Evolutionary conservation across 2,113 vertebrate species (phyloP).

Genomic region (zebrafish (Danio rerio)): DNA sequence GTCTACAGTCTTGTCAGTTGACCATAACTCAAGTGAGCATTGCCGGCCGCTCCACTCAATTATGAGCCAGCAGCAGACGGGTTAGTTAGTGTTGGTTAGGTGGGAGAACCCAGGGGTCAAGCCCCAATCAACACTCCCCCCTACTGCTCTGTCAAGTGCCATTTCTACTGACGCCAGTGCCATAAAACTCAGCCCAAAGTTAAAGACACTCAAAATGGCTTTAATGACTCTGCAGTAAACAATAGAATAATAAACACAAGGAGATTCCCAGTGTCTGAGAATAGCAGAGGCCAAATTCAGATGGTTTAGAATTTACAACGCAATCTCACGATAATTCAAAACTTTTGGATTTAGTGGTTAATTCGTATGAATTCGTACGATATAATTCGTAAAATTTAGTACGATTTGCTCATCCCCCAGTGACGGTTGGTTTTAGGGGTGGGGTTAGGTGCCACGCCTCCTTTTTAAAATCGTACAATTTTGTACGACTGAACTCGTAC

Average conservation of each 20-base stretch:
- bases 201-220: slow-evolving; percentile 47
- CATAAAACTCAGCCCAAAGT: slow-evolving; percentile 39
- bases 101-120: slow-evolving; percentile 35
- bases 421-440: too few species aligned
- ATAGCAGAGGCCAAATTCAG: neutral
- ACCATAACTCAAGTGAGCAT: slow-evolving; percentile 26
- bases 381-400: too few species aligned
- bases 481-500: too few species aligned
- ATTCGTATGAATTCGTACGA: too few species aligned
- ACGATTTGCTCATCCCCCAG: too few species aligned
- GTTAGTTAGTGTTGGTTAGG: slow-evolving; percentile 21
- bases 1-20: slow-evolving; percentile 15
- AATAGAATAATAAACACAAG: slow-evolving; percentile 34
- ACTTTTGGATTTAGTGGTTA: too few species aligned
- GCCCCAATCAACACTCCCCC: slow-evolving; percentile 43
- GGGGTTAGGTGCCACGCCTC: too few species aligned
- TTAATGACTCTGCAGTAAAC: slow-evolving; percentile 54
- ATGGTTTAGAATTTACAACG: too few species aligned
- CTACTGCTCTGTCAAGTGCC: slow-evolving; percentile 48
- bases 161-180: slow-evolving; percentile 49
- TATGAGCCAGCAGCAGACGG: slow-evolving; percentile 22
- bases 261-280: neutral
- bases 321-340: too few species aligned
- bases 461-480: too few species aligned
- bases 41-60: slow-evolving; percentile 14